These are phyloP conservation scores for Pegea sp. DNA, from an alignment of 23 tunicate species.

Conservation along the genomic window DNA sequence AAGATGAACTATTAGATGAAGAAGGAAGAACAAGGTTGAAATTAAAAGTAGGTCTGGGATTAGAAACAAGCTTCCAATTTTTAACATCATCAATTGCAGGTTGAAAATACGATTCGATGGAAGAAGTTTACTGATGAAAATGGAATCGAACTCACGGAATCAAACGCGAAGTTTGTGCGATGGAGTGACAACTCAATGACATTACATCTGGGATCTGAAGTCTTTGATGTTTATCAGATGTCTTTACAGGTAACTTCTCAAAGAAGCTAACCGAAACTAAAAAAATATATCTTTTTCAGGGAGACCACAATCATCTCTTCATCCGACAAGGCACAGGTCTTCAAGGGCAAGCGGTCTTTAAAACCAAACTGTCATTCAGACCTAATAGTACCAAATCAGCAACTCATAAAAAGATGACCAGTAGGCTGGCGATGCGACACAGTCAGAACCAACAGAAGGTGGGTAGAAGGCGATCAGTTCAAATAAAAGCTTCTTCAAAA, in stretches of 20 bases:
- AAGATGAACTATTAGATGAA: constrained; percentile 83
- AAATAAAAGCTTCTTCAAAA: constrained; percentile 1
- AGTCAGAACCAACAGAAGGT: constrained; percentile 78
- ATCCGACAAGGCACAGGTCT: constrained; percentile 95
- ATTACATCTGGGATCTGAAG: constrained; percentile 66
- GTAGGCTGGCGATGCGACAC: constrained; percentile 64
- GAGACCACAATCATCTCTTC: constrained; percentile 94
- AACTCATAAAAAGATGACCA: constrained; percentile 76
- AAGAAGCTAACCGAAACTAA: neutral
- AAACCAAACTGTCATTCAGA: constrained; percentile 82
- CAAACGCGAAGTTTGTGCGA: constrained; percentile 59
- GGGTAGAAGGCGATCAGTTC: neutral
- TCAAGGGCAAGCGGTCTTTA: constrained; percentile 94
- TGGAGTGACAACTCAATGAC: constrained; percentile 92
- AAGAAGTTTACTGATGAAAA: constrained; percentile 62
- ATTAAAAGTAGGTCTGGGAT: constrained; percentile 11
- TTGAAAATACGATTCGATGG: constrained; percentile 95
- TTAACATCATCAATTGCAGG: constrained; percentile 7
- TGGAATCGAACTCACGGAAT: constrained; percentile 52
- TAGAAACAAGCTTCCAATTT: neutral
- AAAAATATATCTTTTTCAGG: constrained; percentile 10
- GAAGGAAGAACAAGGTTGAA: constrained; percentile 82
- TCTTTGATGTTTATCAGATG: constrained; percentile 92
- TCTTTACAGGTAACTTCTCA: constrained; percentile 34
- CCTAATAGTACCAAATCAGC: constrained; percentile 93